Percentiles rank a stretch among this genome's conserved stretches.
These are phyloP conservation scores for Scaptomyza flava DNA, from an alignment of 2,888 invertebrate species.

Conservation along the genomic window DNA sequence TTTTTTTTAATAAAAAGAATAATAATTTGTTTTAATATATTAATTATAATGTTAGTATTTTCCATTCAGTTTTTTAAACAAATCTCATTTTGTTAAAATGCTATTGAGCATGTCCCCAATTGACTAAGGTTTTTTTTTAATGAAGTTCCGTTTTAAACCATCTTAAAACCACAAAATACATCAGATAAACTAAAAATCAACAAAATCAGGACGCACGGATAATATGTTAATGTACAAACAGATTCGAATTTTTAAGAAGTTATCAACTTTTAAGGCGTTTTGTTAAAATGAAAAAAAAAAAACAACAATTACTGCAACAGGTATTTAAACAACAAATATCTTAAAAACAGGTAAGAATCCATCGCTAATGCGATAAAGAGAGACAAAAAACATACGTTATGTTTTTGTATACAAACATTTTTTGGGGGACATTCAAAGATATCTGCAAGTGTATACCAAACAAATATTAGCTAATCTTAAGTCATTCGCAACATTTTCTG, in stretches of 20 bases:
- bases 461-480: neutral
- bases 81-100: no score
- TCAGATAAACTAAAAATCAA: no score
- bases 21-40: neutral
- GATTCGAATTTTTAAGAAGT: no score
- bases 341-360: neutral
- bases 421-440: neutral
- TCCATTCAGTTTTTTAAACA: neutral
- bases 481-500: conserved; percentile 3
- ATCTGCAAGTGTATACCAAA: conserved; percentile 5
- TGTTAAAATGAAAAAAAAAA: no score
- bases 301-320: neutral
- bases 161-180: neutral
- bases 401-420: neutral
- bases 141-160: no score
- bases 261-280: no score
- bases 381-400: neutral
- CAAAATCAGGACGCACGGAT: no score
- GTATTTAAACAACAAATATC: neutral
- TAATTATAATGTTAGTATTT: neutral
- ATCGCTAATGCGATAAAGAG: neutral
- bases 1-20: neutral
- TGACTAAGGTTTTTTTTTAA: no score
- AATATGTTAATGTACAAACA: no score
- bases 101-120: no score